Percentiles rank a stretch among this genome's conserved stretches.
Conservation (phyloP, 2,888 invertebrate genomes). For the Elgonia sp. region DNA sequence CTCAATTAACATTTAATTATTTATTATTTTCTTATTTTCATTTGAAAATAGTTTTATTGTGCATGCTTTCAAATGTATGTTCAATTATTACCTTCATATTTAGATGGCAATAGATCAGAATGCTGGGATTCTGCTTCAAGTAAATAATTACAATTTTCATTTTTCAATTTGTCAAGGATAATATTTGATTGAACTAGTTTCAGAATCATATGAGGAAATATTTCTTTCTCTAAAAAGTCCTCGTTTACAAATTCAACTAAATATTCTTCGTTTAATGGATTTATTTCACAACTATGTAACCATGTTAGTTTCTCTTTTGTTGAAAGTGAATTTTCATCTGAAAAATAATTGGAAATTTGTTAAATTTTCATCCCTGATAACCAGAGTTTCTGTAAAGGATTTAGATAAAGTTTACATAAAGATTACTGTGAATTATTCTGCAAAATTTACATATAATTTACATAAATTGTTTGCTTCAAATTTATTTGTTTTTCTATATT, state of each 20-base stretch:
- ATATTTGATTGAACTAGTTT: conserved; percentile 82
- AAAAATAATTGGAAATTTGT: too few relatives aligned
- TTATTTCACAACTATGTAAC: conserved; percentile 81
- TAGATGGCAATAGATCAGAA: conserved; percentile 92
- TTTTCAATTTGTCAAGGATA: conserved; percentile 81
- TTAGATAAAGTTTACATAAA: too few relatives aligned
- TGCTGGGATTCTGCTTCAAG: conserved; percentile 89
- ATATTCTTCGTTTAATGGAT: conserved; percentile 62
- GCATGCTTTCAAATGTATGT: too few relatives aligned
- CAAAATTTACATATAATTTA: too few relatives aligned
- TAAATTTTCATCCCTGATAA: too few relatives aligned
- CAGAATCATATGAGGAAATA: conserved; percentile 76
- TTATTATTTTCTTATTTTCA: too few relatives aligned
- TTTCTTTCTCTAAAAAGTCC: conserved; percentile 76
- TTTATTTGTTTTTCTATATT: too few relatives aligned
- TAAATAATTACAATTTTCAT: conserved; percentile 85
- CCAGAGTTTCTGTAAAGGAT: too few relatives aligned
- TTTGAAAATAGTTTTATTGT: too few relatives aligned
- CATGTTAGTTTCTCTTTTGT: conserved; percentile 77
- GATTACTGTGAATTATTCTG: too few relatives aligned
- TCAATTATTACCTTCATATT: conserved; percentile 92
- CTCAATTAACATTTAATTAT: too few relatives aligned
- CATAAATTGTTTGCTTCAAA: too few relatives aligned
- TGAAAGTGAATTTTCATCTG: conserved; percentile 3
- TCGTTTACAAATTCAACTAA: conserved; percentile 42